Evolutionary conservation across 2,797 vertebrate species (phyloP).

Genomic region (Hipposideros larvatus): DNA sequence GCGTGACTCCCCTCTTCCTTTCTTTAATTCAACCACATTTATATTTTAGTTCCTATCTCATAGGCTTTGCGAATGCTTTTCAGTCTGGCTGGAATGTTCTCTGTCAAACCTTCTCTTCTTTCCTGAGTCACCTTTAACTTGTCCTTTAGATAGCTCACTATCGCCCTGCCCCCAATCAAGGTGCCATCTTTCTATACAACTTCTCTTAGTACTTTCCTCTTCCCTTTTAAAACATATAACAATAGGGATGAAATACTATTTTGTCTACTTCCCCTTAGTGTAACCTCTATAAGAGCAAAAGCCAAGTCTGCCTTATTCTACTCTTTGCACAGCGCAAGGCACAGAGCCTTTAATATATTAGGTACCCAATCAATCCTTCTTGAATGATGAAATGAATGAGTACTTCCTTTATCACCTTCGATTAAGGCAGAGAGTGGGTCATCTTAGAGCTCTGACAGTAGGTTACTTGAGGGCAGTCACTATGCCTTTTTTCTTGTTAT

Average conservation of each 20-base stretch:
- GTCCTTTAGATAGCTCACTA: neutral
- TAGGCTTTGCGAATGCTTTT: neutral
- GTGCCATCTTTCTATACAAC: neutral
- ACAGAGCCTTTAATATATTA: neutral
- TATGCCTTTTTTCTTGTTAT: neutral
- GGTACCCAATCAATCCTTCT: neutral
- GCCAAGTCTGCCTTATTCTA: neutral
- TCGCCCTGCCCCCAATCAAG: rapidly evolving
- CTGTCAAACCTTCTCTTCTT: neutral
- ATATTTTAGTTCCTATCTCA: neutral
- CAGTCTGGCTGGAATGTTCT: neutral
- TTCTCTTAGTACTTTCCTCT: neutral
- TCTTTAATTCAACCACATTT: neutral
- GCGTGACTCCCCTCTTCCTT: neutral
- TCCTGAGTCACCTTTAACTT: neutral
- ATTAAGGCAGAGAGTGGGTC: neutral
- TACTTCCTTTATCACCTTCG: neutral
- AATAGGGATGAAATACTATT: neutral
- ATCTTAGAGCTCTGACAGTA: neutral
- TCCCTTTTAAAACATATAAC: neutral
- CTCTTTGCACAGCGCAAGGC: neutral
- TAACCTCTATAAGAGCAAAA: neutral
- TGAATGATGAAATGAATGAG: neutral
- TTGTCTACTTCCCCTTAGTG: neutral
- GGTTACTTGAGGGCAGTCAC: neutral